phyloP scores from a whole-genome alignment of 2,797 vertebrate genomes.

The Tenualosa thibaudeaui region DNA sequence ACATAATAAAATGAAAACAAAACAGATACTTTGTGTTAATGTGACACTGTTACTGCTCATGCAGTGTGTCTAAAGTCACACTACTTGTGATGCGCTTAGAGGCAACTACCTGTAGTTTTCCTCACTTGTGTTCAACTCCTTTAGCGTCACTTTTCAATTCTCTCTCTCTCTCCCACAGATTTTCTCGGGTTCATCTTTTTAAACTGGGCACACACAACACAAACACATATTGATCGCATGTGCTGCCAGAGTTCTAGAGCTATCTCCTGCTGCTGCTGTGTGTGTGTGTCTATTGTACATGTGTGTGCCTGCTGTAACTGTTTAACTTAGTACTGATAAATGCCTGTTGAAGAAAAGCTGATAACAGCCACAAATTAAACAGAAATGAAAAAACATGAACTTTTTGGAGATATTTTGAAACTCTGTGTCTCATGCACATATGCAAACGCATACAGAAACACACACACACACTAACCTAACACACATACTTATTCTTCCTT shows the following conservation, averaged over 20 bases:
- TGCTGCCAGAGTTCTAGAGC: conserved; percentile 9
- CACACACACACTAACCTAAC: background rate
- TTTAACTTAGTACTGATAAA: conserved; percentile 21
- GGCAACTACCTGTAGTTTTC: background rate
- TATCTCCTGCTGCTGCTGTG: conserved; percentile 13
- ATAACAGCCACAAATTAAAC: conserved; percentile 13
- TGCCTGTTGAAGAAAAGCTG: background rate
- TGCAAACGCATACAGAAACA: background rate
- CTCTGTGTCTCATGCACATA: background rate
- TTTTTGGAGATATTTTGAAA: conserved; percentile 10
- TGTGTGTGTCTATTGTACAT: background rate
- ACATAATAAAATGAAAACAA: background rate
- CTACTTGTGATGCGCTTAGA: background rate
- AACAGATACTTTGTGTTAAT: background rate
- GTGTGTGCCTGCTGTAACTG: background rate
- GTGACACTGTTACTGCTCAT: background rate
- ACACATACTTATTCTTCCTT: background rate
- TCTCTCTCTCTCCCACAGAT: background rate
- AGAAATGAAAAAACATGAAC: background rate
- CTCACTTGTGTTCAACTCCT: background rate
- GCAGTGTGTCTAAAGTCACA: background rate
- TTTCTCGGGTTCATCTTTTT: conserved; percentile 1
- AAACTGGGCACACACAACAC: conserved; percentile 13
- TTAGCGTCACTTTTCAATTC: background rate
- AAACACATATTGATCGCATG: conserved; percentile 12